phyloP scores from a whole-genome alignment of 2,888 invertebrate species.

The Cataglyphis rosenhaueri region DNA sequence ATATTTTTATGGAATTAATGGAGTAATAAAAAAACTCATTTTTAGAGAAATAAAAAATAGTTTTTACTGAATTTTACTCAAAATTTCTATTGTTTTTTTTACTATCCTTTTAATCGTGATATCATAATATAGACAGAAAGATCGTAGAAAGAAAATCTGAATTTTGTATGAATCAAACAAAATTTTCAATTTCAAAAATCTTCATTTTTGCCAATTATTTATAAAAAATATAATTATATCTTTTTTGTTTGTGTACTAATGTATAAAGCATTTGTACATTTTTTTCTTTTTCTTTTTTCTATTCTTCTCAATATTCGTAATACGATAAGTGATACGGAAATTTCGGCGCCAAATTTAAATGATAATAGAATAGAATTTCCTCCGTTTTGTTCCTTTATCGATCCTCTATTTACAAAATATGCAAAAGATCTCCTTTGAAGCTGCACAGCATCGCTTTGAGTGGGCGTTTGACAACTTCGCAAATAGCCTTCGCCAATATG shows the following conservation, averaged over 20 bases:
- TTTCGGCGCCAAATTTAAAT: slow-evolving; percentile 69
- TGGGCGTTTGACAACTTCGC: not conserved
- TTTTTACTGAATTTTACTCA: no score
- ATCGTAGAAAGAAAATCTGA: not conserved
- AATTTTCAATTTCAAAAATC: not conserved
- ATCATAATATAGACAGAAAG: not conserved
- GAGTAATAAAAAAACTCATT: no score
- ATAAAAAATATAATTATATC: no score
- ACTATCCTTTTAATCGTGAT: not conserved
- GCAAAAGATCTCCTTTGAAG: not conserved
- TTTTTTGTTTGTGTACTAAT: no score
- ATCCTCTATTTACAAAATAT: slow-evolving; percentile 60
- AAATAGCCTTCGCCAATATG: not conserved
- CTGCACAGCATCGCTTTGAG: not conserved
- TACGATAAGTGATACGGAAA: slow-evolving; percentile 68
- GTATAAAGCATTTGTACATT: no score
- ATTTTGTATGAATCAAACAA: not conserved
- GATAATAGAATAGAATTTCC: slow-evolving; percentile 63
- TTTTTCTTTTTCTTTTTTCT: no score
- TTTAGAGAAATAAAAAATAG: no score
- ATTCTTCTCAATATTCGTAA: slow-evolving; percentile 58
- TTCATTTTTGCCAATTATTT: no score
- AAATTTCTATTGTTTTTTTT: no score
- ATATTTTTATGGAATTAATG: no score
- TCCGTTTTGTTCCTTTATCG: slow-evolving; percentile 66